Evolutionary conservation across 2,797 vertebrate species (phyloP), one percentile per base, ranked within the genome.

Genomic region (Argentina silus): DNA sequence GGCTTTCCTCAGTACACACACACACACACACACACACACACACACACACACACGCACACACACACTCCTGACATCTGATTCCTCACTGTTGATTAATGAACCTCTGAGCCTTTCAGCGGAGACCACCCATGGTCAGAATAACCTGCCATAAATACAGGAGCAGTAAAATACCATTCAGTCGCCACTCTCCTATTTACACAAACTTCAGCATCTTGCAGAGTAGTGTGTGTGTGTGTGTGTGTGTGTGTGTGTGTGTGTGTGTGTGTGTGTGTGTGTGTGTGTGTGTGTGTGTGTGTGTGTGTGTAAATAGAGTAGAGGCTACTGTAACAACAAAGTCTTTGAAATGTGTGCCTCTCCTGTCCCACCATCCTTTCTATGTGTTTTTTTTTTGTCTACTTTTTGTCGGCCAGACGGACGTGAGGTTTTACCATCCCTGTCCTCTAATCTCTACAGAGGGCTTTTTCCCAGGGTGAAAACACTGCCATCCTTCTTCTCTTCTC

Each of bases 391-490:
- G 60, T 47, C 65, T 77, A 67, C 67, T 69, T 76, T 75, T 81
- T 71, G 45, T 63, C 67, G 17, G 70, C 81, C 68, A 77, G 80
- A 57, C 78, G 86, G 80, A 86, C 12, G 55, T 81, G 83, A 89
- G 82, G 86, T 86, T 89, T 36, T 84, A 79, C 80, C 78, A 77
- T 27, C 56, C 70, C 80, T 83, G 78, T 90, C 80, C 82, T 87
- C 76, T 78, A 86, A 87, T 88, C 81, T 88, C 78, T 76, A 79
- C 55, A 10, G 75, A 83, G 51, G 36, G 9, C n/a, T 84, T 86
- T 89, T 92, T 91, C 81, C 87, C 90, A 90, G 80, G 85, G 66
- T 84, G 85, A 86, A 90, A 92, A 88, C 87, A 88, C 86, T 83
- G 80, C 75, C 81, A 80, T 86, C 86, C 89, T 82, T 89, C 85